Evolutionary conservation across 2,797 vertebrate species (phyloP).

Genomic region (Gila robusta): DNA sequence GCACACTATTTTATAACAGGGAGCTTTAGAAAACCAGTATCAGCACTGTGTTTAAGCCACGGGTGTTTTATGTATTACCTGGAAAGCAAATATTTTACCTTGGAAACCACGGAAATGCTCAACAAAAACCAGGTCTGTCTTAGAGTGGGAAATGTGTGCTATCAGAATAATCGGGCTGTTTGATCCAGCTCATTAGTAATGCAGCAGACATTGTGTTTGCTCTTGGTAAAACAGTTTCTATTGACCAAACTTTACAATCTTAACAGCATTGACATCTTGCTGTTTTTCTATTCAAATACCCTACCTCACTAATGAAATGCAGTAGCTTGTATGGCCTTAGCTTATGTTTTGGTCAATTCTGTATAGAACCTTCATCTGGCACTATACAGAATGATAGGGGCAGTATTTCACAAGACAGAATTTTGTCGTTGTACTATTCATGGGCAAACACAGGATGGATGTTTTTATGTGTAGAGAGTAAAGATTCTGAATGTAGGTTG

Average conservation of each 20-base stretch:
- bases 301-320: constrained; percentile 32
- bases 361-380: constrained; percentile 17
- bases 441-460: not conserved
- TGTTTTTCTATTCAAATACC: constrained; percentile 2
- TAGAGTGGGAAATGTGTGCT: not conserved
- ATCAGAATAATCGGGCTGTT: not conserved
- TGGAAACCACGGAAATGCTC: not conserved
- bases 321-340: constrained; percentile 26
- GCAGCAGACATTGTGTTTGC: not conserved
- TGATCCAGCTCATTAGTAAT: constrained; percentile 5
- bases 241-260: not conserved
- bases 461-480: constrained; percentile 3
- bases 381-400: constrained; percentile 29
- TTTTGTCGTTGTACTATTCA: not conserved
- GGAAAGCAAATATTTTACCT: not conserved
- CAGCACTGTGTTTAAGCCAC: constrained; percentile 31
- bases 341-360: constrained; percentile 17
- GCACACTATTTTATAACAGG: constrained; percentile 3
- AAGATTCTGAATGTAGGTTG: not conserved
- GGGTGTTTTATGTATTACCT: not conserved
- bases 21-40: constrained; percentile 30
- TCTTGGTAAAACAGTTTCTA: constrained; percentile 12
- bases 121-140: not conserved
- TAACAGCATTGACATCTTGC: not conserved
- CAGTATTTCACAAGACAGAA: constrained; percentile 53